Evolutionary conservation across 2,113 vertebrate species (phyloP).

Genomic region (Pheucticus melanocephalus): DNA sequence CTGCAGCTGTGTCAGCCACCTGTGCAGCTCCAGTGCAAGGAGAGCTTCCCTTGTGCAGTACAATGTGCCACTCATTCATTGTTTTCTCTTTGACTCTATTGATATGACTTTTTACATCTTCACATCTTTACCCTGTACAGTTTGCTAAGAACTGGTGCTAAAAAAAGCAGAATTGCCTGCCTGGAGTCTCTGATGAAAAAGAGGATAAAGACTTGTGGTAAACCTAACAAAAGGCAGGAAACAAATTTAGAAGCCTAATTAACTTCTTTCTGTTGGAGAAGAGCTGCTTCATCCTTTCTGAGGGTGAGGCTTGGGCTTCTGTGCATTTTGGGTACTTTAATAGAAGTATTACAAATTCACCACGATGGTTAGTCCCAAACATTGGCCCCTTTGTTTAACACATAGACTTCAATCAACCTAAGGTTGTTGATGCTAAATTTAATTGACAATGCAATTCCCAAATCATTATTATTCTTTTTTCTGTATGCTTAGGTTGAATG

Average conservation of each 20-base stretch:
- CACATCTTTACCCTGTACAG: not conserved
- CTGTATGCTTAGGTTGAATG: not conserved
- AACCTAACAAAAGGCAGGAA: not conserved
- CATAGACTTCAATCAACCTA: not conserved
- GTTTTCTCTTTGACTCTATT: not conserved
- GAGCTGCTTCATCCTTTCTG: not conserved
- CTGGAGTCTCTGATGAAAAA: not conserved
- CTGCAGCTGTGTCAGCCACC: not conserved
- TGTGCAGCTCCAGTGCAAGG: not conserved
- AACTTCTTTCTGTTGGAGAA: not conserved
- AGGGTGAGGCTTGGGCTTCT: not conserved
- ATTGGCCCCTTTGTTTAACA: not conserved
- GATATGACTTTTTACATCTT: not conserved
- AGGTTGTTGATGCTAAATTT: not conserved
- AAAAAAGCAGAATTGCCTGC: not conserved
- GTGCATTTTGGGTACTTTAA: not conserved
- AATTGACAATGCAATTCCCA: not conserved
- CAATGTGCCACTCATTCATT: not conserved
- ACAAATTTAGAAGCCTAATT: not conserved
- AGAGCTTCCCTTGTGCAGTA: not conserved
- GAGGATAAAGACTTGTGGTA: not conserved
- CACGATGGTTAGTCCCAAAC: not conserved
- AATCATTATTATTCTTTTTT: not conserved
- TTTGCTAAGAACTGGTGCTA: not conserved
- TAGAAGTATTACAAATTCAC: not conserved